Evolutionary conservation across 2,888 invertebrate species (phyloP), one percentile per base, ranked within the genome.

Genomic region (Vandiemenella viatica): DNA sequence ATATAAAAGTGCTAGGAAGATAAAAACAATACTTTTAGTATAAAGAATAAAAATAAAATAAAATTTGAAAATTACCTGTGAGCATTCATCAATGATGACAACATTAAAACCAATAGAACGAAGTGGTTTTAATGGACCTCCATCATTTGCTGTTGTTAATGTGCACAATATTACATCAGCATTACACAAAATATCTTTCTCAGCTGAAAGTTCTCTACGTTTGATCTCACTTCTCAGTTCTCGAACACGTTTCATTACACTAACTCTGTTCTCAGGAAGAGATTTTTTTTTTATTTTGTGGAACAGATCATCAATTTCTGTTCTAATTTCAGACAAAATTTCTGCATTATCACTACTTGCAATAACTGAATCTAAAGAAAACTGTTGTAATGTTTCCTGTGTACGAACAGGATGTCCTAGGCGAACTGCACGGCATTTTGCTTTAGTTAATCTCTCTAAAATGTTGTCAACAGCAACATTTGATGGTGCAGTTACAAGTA

Each of bases 391-490:
- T 32, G 61, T 60, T 17, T 65, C 60, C 16, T 68, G 59, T 18
- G 70, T 62, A 18, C 75, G 62, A n/a, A 73, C 72, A 7, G 73
- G 72, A 60, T 75, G 75, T 7, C 75, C 75, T 10, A 75, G 60
- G 26, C 75, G 63, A 10, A 75, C 64, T 42, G 71, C 61, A 50
- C 61, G 59, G 20, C 63, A 63, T 43, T 58, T 55, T 40, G 61
- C 59, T 20, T 55, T 55, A 10, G 64, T 61, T 26, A 75, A 60
- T 49, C 67, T 63, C 52, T 70, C 68, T 16, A 72, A 66, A 52
- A 75, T 58, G 58, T 75, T 75, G 59, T 75, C 75, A 6, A 75
- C 74, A 16, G 74, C 74, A 19, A 74, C 67, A 58, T 75, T 75
- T 2, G 74, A 73, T 7, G 74, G 73, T 20, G 74, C 74, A 60